phyloP scores from a whole-genome alignment of 1,140 invertebrate genomes.

The Sarcophaga peregrina region DNA sequence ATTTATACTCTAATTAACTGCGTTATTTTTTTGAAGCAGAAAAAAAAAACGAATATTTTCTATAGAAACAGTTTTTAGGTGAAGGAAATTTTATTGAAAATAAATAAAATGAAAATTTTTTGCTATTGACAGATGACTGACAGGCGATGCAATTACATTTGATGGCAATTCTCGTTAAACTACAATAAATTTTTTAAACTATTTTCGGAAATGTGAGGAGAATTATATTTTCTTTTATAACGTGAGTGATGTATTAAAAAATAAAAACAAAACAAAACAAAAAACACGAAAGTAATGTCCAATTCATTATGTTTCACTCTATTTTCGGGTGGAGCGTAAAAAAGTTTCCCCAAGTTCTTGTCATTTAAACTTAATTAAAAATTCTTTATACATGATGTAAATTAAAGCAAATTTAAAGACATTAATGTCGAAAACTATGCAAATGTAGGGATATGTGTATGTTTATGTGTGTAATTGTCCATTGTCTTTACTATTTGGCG shows the following conservation, averaged over 20 bases:
- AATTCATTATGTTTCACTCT: background rate
- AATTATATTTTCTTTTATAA: background rate
- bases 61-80: no score
- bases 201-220: background rate
- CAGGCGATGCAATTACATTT: constrained; percentile 26
- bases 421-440: no score
- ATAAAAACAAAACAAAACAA: background rate
- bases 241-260: no score
- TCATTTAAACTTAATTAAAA: constrained; percentile 41
- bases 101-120: background rate
- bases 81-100: background rate
- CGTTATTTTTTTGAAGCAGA: background rate
- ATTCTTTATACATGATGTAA: constrained; percentile 34
- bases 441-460: background rate
- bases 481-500: no score
- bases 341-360: background rate
- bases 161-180: constrained; percentile 14
- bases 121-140: constrained; percentile 32
- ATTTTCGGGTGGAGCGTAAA: background rate
- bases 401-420: constrained; percentile 31
- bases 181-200: background rate
- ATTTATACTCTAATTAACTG: constrained; percentile 5
- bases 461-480: no score
- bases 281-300: background rate
- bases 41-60: no score